A percentile compares a stretch with the other conserved stretches of the same genome.
Evolutionary conservation across 2,888 invertebrate species (phyloP).

Genomic region (Acanthopleura granulata): DNA sequence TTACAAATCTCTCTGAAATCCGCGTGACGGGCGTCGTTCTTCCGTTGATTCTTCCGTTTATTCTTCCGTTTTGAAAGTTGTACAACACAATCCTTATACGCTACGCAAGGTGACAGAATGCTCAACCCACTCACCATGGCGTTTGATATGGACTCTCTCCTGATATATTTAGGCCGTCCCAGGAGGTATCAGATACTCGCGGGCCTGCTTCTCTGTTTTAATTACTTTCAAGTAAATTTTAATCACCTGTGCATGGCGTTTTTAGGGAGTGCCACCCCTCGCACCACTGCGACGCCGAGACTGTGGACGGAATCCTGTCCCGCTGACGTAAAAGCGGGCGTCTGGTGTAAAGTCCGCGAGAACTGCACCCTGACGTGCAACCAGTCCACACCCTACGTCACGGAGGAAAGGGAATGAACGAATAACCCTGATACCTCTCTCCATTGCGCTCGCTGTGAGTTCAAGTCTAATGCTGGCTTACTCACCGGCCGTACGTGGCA

Average conservation of each 20-base stretch:
- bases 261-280: conserved; percentile 3
- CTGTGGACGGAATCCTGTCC: background rate
- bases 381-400: background rate
- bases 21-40: no score
- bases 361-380: background rate
- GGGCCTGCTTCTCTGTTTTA: conserved; percentile 8
- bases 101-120: no score
- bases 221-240: conserved; percentile 10
- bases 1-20: no score
- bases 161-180: conserved; percentile 13
- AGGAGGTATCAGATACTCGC: conserved; percentile 15
- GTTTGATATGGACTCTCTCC: conserved; percentile 2
- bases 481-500: no score
- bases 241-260: conserved; percentile 23
- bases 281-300: background rate
- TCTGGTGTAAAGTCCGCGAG: conserved; percentile 15
- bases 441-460: no score
- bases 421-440: no score
- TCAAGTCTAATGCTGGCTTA: no score
- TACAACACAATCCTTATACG: no score
- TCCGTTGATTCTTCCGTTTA: no score
- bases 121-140: background rate
- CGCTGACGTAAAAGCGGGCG: background rate
- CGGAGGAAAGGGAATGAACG: conserved; percentile 27
- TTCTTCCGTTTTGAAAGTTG: no score